Evolutionary conservation across 2,113 vertebrate genomes (phyloP), one percentile per base, ranked within the genome.

Genomic region (Phasianus colchicus): DNA sequence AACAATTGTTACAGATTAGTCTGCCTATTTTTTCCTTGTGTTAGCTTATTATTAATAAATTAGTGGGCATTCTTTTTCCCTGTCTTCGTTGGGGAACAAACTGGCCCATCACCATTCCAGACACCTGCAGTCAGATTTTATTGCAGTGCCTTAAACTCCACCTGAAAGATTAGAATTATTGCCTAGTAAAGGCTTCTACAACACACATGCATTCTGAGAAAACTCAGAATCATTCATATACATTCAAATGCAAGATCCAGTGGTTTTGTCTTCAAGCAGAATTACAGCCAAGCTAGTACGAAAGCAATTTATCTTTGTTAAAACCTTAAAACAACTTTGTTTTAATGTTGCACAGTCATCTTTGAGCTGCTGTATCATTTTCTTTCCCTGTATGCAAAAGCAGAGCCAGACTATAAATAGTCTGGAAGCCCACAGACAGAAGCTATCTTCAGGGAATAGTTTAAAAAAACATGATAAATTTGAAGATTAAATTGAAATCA

Each of bases 171-270:
- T 7, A 38, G 61, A 73, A n/a, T 34, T 20, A 16, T 42, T 45
- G 63, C 40, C 24, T 3, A 0, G 30, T 50, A 40, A 29, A 77
- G 18, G 17, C 48, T 52, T 50, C 36, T 36, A 0, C 17, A 65
- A 7, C 15, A 9, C 7, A 16, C n/a, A 4, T 11, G 8, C 43
- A 20, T 86, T 80, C 36, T 75, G n/a, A 29, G 45, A 47, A 66
- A 57, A n/a, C 24, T 40, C 4, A 11, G 22, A 24, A 50, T 66
- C 13, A 21, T 42, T 69, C 1, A 1, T 1, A 0, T 43, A 17
- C 25, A 19, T 47, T 78, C 67, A 65, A 17, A 55, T 6, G 9
- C 25, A 61, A 58, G 30, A 38, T 40, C 20, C 45, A 86, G 83
- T 60, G 40, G 3, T 81, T 90, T 80, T 24, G 48, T 55, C 27